Conservation (phyloP, 2,888 invertebrate species). For the Platycnemis pennipes region DNA sequence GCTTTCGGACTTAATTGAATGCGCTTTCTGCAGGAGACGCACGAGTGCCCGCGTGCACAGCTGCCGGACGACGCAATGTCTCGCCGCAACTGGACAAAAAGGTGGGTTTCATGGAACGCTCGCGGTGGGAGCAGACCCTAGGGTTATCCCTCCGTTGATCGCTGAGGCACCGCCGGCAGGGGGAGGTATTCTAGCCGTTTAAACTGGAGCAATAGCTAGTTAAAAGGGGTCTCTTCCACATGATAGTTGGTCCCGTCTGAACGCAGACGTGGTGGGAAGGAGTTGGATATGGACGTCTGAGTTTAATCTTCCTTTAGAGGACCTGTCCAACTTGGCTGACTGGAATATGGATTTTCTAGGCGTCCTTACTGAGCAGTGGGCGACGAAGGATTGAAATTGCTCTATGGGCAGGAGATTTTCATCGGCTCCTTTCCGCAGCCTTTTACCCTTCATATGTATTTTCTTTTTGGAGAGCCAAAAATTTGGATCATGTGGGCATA, state of each 20-base stretch:
- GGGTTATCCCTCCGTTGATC: slow-evolving; percentile 2
- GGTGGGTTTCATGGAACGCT: neutral
- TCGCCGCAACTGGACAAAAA: neutral
- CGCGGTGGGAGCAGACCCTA: neutral
- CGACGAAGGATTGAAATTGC: too few relatives aligned
- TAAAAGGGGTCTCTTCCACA: neutral
- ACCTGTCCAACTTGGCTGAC: too few relatives aligned
- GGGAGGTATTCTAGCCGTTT: neutral
- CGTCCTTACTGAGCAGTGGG: too few relatives aligned
- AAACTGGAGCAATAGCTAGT: neutral
- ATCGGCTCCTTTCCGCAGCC: too few relatives aligned
- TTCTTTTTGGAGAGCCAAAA: too few relatives aligned
- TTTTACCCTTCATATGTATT: too few relatives aligned
- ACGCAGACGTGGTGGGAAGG: neutral
- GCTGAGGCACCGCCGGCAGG: neutral
- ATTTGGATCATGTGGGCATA: too few relatives aligned
- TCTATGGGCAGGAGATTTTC: too few relatives aligned
- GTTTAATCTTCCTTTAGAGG: too few relatives aligned
- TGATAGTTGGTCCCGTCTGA: neutral
- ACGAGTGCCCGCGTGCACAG: neutral
- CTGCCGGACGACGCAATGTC: neutral
- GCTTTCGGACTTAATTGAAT: neutral
- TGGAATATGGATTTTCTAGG: too few relatives aligned
- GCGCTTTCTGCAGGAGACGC: neutral
- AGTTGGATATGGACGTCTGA: neutral